These are phyloP conservation scores for Galeopsomyia nigrocyanea DNA, from an alignment of 2,888 invertebrate genomes.

Conservation along the genomic window DNA sequence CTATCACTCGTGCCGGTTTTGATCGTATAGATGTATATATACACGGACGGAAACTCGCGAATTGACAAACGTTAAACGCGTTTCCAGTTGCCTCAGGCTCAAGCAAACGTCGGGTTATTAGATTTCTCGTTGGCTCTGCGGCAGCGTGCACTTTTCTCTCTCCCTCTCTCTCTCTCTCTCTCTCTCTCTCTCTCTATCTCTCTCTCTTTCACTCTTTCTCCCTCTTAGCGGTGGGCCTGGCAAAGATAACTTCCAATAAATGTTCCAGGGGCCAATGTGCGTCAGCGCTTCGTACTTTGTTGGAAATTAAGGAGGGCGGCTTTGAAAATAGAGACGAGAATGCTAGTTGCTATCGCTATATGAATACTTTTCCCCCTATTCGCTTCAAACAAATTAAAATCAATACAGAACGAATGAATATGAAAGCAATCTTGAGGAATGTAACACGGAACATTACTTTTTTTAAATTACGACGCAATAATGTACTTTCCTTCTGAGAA, in stretches of 20 bases:
- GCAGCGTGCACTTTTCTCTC: constrained; percentile 1
- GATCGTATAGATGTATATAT: no score
- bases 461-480: no score
- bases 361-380: no score
- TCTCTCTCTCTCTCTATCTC: background rate
- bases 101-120: constrained; percentile 18
- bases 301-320: no score
- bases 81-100: constrained; percentile 6
- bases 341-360: no score
- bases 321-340: no score
- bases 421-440: no score
- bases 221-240: background rate
- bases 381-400: no score
- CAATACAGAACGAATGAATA: no score
- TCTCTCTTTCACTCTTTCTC: background rate
- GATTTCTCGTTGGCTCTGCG: constrained; percentile 17
- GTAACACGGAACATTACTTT: no score
- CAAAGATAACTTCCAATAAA: constrained; percentile 34
- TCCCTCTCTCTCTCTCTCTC: background rate
- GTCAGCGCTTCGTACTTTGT: background rate
- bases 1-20: constrained; percentile 1
- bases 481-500: no score
- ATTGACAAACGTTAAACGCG: constrained; percentile 30
- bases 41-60: background rate
- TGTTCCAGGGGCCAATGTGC: background rate